These are phyloP conservation scores for Pseudococcus viburni DNA, from an alignment of 2,888 invertebrate species.

Conservation along the genomic window DNA sequence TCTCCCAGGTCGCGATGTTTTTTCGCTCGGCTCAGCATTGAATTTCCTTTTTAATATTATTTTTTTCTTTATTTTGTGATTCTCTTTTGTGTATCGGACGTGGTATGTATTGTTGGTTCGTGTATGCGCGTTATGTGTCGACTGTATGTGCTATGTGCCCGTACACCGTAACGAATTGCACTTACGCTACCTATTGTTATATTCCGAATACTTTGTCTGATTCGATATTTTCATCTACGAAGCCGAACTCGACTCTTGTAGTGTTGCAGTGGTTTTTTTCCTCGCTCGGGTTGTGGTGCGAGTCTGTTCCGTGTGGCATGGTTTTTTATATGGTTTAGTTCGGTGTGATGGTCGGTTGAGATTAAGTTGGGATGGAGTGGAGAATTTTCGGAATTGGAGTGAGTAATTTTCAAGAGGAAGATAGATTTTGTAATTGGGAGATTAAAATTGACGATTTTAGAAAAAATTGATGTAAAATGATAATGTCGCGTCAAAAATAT, in stretches of 20 bases:
- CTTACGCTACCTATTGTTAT: slow-evolving; percentile 64
- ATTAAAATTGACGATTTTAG: no score
- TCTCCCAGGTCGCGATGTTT: background rate
- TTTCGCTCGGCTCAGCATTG: slow-evolving; percentile 61
- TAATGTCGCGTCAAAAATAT: no score
- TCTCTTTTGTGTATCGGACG: slow-evolving; percentile 65
- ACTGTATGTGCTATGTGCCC: slow-evolving; percentile 62
- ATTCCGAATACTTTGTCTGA: slow-evolving; percentile 63
- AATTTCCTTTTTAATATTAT: slow-evolving; percentile 66
- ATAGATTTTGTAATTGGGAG: no score
- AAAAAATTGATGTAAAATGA: no score
- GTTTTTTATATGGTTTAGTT: background rate
- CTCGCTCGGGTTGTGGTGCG: background rate
- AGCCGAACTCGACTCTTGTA: background rate
- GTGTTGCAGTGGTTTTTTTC: background rate
- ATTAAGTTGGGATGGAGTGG: background rate
- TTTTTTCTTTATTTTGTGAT: slow-evolving; percentile 64
- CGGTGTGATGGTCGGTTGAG: background rate
- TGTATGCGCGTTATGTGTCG: slow-evolving; percentile 59
- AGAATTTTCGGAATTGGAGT: background rate
- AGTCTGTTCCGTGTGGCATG: background rate
- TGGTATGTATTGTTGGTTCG: slow-evolving; percentile 66
- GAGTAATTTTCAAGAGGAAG: no score
- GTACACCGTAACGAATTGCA: slow-evolving; percentile 65
- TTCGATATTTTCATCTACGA: slow-evolving; percentile 63